Base-by-base conservation (phyloP, 23 tunicate species). In the Ciona savignyi region DNA sequence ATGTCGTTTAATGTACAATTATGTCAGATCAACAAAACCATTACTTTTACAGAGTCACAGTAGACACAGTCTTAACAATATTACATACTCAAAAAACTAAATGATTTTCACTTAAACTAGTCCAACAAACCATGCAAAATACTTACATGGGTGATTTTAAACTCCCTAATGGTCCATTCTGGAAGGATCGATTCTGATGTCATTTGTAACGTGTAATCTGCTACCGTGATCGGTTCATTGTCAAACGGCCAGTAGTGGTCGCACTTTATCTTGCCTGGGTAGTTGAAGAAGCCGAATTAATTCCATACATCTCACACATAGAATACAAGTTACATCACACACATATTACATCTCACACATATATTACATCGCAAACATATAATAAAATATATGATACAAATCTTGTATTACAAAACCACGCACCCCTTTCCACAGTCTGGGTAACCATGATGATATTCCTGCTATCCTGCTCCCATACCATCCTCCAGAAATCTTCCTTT, bases 221-320 rank as follows among this genome's bases (percentile, higher is more conserved):
- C 80, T 21, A 79, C 76, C 42, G 62, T 62, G 27, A 78, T 70
- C 4, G 90, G 88, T 70, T 87, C 99, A 69, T 86, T 87, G 71
- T 94, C 99, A 51, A 73, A 94, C 23, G 99, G 99, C 99, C 99
- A 94, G 83, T 94, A 94, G 51, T 87, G 95, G 71, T 94, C 99
- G 63, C 99, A 94, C 75, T 94, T 94, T 66, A 86, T 82, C 62
- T 74, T 73, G 20, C 98, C 97, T 90, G 74, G 1, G 73, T 65
- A 51, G 22, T 25, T 15, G 27, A 34, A 67, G 51, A 28, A 67
- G 21, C 20, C 20, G 20, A n/a, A n/a, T n/a, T n/a, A n/a, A n/a
- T n/a, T n/a, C n/a, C n/a, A n/a, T n/a, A n/a, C n/a, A n/a, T n/a
- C n/a, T n/a, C n/a, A n/a, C n/a, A n/a, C n/a, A n/a, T n/a, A n/a